phyloP scores from a whole-genome alignment of 2,797 vertebrate species.

The Anas georgica region DNA sequence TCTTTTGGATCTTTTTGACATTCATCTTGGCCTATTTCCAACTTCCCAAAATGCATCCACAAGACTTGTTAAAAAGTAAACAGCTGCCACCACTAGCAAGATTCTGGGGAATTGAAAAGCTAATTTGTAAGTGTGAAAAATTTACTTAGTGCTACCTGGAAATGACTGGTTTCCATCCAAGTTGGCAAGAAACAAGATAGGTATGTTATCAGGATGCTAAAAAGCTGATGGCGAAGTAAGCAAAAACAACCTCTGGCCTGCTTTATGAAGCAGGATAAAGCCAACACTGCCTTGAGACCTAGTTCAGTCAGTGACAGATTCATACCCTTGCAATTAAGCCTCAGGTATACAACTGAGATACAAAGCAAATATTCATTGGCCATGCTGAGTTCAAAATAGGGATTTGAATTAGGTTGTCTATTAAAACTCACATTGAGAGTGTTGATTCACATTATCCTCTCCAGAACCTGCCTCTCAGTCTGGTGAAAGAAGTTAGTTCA shows the following conservation, averaged over 20 bases:
- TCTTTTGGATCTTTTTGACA: background rate
- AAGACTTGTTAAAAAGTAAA: background rate
- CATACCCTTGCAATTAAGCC: background rate
- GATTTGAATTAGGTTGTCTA: background rate
- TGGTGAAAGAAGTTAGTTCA: background rate
- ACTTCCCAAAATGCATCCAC: background rate
- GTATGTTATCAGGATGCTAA: background rate
- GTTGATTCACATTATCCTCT: background rate
- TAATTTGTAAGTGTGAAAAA: background rate
- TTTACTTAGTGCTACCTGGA: background rate
- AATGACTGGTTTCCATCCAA: background rate
- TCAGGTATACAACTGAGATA: background rate
- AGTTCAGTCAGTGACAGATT: background rate
- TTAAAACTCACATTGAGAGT: background rate
- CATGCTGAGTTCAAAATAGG: background rate
- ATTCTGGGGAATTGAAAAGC: background rate
- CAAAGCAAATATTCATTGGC: background rate
- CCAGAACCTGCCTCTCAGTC: background rate
- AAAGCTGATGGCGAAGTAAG: background rate
- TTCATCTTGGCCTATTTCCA: background rate
- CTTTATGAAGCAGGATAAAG: background rate
- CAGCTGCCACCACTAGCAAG: background rate
- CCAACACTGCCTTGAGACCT: background rate
- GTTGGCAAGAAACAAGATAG: background rate
- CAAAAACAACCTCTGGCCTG: background rate